A percentile compares a stretch with the other conserved stretches of the same genome.
Conservation (phyloP, 2,113 vertebrate genomes). For the Felis catus region DNA sequence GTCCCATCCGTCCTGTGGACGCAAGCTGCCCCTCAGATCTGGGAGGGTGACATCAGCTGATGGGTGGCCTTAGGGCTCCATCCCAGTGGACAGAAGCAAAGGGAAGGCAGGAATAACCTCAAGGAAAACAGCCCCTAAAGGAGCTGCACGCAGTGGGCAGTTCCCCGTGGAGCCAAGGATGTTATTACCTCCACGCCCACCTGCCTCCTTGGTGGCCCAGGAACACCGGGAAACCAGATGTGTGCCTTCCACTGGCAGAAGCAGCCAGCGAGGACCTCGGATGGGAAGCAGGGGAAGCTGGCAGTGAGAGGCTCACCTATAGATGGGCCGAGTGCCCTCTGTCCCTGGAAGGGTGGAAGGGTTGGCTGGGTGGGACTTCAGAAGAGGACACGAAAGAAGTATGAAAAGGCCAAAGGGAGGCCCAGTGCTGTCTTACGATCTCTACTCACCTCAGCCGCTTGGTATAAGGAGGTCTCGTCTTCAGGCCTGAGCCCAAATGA, state of each 20-base stretch:
- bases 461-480: background rate
- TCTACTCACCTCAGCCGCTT: background rate
- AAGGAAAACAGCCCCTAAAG: background rate
- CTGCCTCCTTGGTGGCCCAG: background rate
- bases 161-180: background rate
- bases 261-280: background rate
- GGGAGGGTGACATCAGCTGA: no score
- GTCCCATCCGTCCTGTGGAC: background rate
- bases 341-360: accelerated
- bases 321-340: no score
- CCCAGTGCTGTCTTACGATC: background rate
- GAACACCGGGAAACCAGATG: background rate
- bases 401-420: background rate
- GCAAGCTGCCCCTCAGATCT: background rate
- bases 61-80: background rate
- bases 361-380: background rate
- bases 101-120: background rate
- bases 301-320: background rate
- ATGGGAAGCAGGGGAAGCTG: background rate
- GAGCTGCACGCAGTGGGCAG: background rate
- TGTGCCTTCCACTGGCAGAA: background rate
- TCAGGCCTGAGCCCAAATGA: background rate
- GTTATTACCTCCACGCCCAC: background rate
- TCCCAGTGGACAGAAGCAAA: background rate
- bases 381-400: background rate